These are phyloP conservation scores for Nomada ruficornis DNA, from an alignment of 2,888 invertebrate genomes.

Conservation along the genomic window DNA sequence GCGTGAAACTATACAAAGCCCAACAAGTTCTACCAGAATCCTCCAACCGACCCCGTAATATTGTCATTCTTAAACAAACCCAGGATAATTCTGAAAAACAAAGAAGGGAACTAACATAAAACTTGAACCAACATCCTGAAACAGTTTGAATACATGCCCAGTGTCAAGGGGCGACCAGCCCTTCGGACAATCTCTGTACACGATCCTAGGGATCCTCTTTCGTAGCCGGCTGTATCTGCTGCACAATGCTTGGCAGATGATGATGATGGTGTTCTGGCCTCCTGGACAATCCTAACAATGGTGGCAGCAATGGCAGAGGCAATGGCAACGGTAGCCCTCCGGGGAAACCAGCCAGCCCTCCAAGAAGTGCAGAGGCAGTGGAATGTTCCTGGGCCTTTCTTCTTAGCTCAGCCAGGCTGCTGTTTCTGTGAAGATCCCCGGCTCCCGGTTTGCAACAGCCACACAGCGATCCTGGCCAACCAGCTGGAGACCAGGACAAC, in stretches of 20 bases:
- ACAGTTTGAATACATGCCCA: slow-evolving; percentile 40
- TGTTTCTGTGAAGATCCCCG: slow-evolving; percentile 84
- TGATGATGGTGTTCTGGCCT: slow-evolving; percentile 84
- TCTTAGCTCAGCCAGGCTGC: slow-evolving; percentile 95
- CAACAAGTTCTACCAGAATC: too few species aligned
- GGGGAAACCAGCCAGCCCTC: slow-evolving; percentile 80
- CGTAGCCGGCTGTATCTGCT: slow-evolving; percentile 80
- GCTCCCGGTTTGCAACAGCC: slow-evolving; percentile 73
- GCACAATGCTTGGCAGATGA: slow-evolving; percentile 81
- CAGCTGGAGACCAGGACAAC: slow-evolving; percentile 82
- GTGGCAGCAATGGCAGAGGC: slow-evolving; percentile 85
- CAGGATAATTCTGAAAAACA: background rate
- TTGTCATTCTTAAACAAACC: slow-evolving; percentile 10
- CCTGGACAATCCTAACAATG: slow-evolving; percentile 84
- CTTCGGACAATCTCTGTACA: slow-evolving; percentile 2
- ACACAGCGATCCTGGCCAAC: slow-evolving; percentile 78
- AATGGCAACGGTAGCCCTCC: slow-evolving; percentile 82
- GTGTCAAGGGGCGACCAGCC: slow-evolving; percentile 30
- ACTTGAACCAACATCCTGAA: slow-evolving; percentile 24
- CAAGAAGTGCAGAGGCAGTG: slow-evolving; percentile 87
- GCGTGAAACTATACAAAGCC: too few species aligned
- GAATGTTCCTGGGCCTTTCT: slow-evolving; percentile 98
- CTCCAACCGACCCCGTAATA: slow-evolving; percentile 14
- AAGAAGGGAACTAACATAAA: background rate
- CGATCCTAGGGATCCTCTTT: slow-evolving; percentile 81